These are phyloP conservation scores for Orestias chungarensis DNA, from an alignment of 2,797 vertebrate genomes.

Conservation along the genomic window DNA sequence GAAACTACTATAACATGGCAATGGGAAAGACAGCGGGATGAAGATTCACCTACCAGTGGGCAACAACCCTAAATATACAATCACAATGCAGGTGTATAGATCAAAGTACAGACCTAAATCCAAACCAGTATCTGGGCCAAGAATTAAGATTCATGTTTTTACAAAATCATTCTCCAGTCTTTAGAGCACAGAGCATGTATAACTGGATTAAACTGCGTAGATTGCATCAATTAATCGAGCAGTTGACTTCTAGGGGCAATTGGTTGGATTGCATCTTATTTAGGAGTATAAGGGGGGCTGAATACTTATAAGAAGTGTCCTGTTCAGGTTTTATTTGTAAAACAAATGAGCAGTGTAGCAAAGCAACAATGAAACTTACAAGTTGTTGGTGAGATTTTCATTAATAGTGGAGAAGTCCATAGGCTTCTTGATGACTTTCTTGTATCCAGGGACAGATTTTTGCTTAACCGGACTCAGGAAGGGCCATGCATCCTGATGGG, in stretches of 20 bases:
- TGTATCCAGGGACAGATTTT: slow-evolving; percentile 96
- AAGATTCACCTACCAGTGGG: too few relatives aligned
- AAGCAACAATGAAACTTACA: slow-evolving; percentile 80
- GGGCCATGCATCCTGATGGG: slow-evolving; percentile 96
- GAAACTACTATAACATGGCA: too few relatives aligned
- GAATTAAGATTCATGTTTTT: too few relatives aligned
- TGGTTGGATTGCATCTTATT: not conserved
- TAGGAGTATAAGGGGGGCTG: not conserved
- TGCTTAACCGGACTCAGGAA: slow-evolving; percentile 95
- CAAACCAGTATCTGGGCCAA: too few relatives aligned
- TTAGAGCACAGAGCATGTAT: not conserved
- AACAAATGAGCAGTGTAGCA: not conserved
- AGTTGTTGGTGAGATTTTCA: slow-evolving; percentile 92
- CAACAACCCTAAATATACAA: not conserved
- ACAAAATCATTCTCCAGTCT: too few relatives aligned
- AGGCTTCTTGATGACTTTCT: slow-evolving; percentile 95
- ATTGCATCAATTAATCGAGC: not conserved
- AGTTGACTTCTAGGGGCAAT: not conserved
- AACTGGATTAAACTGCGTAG: not conserved
- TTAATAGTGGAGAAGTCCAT: slow-evolving; percentile 99
- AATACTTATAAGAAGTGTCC: not conserved
- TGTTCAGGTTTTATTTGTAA: not conserved
- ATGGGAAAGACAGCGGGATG: too few relatives aligned
- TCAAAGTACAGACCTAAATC: not conserved
- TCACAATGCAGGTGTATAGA: not conserved